Evolutionary conservation across 2,888 invertebrate species (phyloP).

Genomic region (Dryadula phaetusa): DNA sequence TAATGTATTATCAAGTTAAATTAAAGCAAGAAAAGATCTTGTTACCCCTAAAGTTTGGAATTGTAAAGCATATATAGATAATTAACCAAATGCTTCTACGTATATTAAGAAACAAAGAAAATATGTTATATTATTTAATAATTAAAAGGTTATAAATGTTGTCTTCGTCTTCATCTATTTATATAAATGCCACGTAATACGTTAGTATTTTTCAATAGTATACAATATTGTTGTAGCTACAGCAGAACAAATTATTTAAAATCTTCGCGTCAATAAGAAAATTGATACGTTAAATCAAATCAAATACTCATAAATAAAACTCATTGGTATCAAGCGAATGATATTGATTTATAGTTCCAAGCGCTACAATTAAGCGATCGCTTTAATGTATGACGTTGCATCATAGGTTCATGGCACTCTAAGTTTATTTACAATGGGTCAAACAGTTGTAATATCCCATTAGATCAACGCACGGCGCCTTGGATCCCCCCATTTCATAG

Average conservation of each 20-base stretch:
- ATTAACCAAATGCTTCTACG: background rate
- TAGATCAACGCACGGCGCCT: slow-evolving; percentile 66
- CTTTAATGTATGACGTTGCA: slow-evolving; percentile 47
- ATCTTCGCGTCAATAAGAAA: slow-evolving; percentile 18
- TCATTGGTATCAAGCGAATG: slow-evolving; percentile 41
- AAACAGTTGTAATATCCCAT: slow-evolving; percentile 65
- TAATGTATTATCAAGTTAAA: slow-evolving; percentile 19
- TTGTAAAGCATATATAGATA: background rate
- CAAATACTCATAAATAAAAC: slow-evolving; percentile 37
- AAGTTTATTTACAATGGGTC: slow-evolving; percentile 64
- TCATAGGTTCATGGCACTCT: slow-evolving; percentile 50
- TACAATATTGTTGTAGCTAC: background rate
- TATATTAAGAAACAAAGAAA: background rate
- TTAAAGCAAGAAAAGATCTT: slow-evolving; percentile 16
- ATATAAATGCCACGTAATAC: background rate
- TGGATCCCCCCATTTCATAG: slow-evolving; percentile 74
- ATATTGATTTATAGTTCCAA: slow-evolving; percentile 41
- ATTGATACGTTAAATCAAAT: slow-evolving; percentile 34
- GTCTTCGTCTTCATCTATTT: too few relatives aligned
- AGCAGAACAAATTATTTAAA: background rate
- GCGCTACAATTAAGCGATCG: slow-evolving; percentile 47
- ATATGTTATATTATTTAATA: too few relatives aligned
- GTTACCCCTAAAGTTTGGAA: slow-evolving; percentile 5
- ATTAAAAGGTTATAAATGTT: too few relatives aligned
- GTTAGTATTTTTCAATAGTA: background rate